Conservation (phyloP, 2,888 invertebrate genomes). For the Agriotes lineatus region DNA sequence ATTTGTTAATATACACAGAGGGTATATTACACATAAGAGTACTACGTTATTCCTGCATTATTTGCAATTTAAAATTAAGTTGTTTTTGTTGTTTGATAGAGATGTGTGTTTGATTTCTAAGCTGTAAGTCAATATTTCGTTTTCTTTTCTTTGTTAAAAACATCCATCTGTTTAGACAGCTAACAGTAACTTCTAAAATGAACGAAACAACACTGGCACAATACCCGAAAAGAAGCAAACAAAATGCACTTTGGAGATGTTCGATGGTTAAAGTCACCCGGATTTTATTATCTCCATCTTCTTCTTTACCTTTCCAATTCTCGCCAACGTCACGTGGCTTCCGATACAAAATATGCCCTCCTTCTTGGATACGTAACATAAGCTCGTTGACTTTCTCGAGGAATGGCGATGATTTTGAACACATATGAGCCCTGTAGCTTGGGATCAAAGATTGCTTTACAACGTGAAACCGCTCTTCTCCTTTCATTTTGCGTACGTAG, state of each 20-base stretch:
- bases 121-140: no score
- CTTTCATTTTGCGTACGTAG: neutral
- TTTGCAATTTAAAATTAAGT: no score
- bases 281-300: no score
- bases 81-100: no score
- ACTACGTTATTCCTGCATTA: no score
- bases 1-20: no score
- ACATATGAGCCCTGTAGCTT: neutral
- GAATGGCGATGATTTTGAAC: neutral
- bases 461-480: neutral
- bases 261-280: no score
- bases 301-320: no score
- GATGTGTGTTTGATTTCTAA: no score
- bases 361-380: neutral
- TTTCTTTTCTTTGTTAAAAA: no score
- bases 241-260: constrained; percentile 14
- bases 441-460: neutral
- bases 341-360: neutral
- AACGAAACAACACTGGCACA: neutral
- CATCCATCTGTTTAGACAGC: neutral
- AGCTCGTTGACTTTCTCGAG: neutral
- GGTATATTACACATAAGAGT: no score
- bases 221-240: neutral
- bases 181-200: constrained; percentile 1
- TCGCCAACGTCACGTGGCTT: no score